Evolutionary conservation across 2,888 invertebrate species (phyloP), one percentile per base, ranked within the genome.

Genomic region (Macropis europaea): DNA sequence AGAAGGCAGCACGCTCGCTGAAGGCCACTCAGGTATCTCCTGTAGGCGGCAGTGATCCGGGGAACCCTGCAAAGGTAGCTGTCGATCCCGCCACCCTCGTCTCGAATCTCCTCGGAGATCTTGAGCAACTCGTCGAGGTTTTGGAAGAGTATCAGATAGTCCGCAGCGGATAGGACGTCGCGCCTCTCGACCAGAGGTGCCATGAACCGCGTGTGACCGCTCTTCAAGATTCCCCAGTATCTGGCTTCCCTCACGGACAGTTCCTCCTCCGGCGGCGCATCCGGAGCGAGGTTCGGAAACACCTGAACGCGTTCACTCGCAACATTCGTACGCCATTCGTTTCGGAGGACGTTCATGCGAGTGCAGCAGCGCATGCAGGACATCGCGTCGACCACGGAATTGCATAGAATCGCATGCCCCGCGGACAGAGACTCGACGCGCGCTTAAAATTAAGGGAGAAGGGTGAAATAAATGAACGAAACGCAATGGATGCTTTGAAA

Each of bases 1-100:
- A 97, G 91, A 52, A 97, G 94, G 88, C 96, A 96, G 86, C 96
- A 96, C 50, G 96, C 96, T 86, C 95, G 93, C 88, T 96, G 96
- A 73, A 97, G 92, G 71, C 96, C 96, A 82, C 95, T 93, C 88
- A 96, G 95, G 90, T 97, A 97, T 85, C 95, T 94, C 88, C 95
- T 94, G 90, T 96, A 97, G 48, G 95, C 94, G 52, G 94, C 93
- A 86, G 94, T 94, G 83, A 96, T 94, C 83, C 93, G 93, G 77
- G 93, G 92, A 69, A 95, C 93, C 90, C 95, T 95, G 47, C 93
- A 92, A 47, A 95, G 91, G 87, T 96, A 97, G 63, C 86, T 85
- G 11, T 89, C 88, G 19, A 86, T 72, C 22, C 85, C 83, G 36
- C 95, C 95, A 3, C 94, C 94, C 54, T 96, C 96, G 85, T 97